Percentiles rank a stretch among this genome's conserved stretches.
Conservation (phyloP, 2,797 vertebrate species). For the Argentina silus region DNA sequence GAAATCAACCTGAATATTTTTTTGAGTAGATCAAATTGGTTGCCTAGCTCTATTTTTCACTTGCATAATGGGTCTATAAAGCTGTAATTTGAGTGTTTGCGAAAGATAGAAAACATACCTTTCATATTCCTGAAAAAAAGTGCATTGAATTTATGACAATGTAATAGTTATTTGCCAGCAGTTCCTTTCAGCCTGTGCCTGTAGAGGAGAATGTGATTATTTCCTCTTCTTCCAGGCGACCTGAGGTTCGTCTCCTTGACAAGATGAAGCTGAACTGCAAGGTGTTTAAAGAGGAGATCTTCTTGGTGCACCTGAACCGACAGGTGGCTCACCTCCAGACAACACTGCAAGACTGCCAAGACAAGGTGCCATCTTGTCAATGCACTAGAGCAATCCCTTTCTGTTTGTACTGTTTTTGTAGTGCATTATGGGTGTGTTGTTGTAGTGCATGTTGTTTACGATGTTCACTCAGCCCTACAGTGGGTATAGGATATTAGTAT, state of each 20-base stretch:
- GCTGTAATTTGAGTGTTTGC: no score
- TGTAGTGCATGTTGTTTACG: no score
- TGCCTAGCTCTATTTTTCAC: background rate
- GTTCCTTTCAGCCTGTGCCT: background rate
- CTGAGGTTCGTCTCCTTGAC: conserved; percentile 71
- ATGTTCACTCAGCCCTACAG: no score
- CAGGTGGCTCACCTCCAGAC: conserved; percentile 66
- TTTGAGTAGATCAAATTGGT: background rate
- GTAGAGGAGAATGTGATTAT: background rate
- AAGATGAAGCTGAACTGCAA: conserved; percentile 75
- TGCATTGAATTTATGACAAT: background rate
- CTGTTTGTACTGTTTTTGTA: background rate
- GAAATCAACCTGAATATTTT: background rate
- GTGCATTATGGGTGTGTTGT: background rate
- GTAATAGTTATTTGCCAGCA: background rate
- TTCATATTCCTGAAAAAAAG: background rate
- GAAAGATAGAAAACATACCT: no score
- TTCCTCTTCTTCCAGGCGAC: conserved; percentile 55
- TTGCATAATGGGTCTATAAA: background rate
- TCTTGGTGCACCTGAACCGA: conserved; percentile 71
- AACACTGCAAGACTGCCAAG: conserved; percentile 53
- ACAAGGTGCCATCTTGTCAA: conserved; percentile 50
- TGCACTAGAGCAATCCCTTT: no score
- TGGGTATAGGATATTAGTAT: no score
- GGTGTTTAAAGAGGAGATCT: conserved; percentile 79